These are phyloP conservation scores for Bubo blakistoni DNA, from an alignment of 2,113 vertebrate species.

Conservation along the genomic window DNA sequence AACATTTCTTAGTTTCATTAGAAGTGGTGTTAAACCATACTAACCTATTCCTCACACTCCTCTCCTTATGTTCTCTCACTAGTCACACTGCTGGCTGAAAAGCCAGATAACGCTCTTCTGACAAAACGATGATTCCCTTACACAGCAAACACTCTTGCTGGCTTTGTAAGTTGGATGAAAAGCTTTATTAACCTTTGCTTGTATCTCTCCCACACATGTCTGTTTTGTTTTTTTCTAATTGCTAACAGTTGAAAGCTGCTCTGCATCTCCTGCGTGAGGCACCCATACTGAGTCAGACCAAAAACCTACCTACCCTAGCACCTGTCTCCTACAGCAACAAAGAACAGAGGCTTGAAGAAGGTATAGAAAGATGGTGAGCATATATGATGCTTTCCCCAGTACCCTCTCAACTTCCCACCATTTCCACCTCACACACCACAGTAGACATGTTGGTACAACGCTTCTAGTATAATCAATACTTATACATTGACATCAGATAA, in stretches of 20 bases:
- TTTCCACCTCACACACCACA: neutral
- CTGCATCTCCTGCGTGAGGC: neutral
- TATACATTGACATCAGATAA: neutral
- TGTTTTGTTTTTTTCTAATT: neutral
- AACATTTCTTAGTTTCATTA: neutral
- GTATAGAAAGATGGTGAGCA: neutral
- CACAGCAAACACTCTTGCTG: neutral
- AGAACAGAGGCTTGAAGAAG: neutral
- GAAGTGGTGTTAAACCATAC: neutral
- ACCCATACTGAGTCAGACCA: neutral
- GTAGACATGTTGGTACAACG: neutral
- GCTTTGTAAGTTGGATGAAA: neutral
- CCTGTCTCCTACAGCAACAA: neutral
- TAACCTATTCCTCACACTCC: neutral
- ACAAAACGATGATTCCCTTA: neutral
- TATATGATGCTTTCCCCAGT: fast-evolving
- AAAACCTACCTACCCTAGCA: neutral
- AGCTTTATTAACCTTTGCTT: neutral
- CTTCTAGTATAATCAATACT: neutral
- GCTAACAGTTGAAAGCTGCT: neutral
- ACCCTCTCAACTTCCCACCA: neutral
- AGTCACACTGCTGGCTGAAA: neutral
- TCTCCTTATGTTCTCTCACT: neutral
- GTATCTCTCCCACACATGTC: neutral
- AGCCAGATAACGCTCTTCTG: neutral